A percentile compares a stretch with the other conserved stretches of the same genome.
phyloP scores from a whole-genome alignment of 2,797 vertebrate species.

The Sebastes steindachneri region DNA sequence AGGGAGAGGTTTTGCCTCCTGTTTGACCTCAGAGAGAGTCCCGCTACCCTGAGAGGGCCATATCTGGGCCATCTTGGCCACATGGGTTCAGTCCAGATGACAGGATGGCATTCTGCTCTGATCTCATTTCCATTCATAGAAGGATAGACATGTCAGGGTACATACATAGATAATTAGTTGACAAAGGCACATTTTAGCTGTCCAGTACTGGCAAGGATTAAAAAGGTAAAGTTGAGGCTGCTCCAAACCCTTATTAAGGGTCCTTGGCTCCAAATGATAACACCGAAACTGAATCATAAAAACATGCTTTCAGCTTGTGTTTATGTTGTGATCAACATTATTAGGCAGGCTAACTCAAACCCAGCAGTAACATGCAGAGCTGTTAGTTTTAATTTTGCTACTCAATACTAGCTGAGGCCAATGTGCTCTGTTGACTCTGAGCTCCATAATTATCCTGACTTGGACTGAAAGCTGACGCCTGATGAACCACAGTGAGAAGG shows the following conservation, averaged over 20 bases:
- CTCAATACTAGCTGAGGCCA: constrained; percentile 17
- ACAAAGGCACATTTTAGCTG: constrained; percentile 38
- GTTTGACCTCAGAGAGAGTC: constrained; percentile 75
- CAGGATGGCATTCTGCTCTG: constrained; percentile 62
- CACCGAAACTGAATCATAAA: background rate
- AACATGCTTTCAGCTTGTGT: background rate
- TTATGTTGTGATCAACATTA: constrained; percentile 28
- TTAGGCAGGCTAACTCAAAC: background rate
- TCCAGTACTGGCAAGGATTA: constrained; percentile 6
- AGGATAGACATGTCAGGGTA: constrained; percentile 23
- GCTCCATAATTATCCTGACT: constrained; percentile 47
- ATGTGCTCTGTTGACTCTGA: constrained; percentile 38
- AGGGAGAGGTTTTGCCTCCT: constrained; percentile 75
- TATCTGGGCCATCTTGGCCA: constrained; percentile 64
- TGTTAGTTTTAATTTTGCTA: constrained; percentile 41
- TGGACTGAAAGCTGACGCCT: constrained; percentile 35
- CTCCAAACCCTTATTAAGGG: background rate
- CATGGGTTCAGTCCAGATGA: constrained; percentile 59
- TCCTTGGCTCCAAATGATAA: constrained; percentile 9
- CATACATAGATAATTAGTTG: constrained; percentile 41
- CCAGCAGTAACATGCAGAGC: background rate
- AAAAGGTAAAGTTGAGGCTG: background rate
- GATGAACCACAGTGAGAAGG: constrained; percentile 32
- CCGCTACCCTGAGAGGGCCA: constrained; percentile 47
- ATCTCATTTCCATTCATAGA: constrained; percentile 65